These are phyloP conservation scores for Dryobates pubescens DNA, from an alignment of 2,797 vertebrate genomes.

Conservation along the genomic window DNA sequence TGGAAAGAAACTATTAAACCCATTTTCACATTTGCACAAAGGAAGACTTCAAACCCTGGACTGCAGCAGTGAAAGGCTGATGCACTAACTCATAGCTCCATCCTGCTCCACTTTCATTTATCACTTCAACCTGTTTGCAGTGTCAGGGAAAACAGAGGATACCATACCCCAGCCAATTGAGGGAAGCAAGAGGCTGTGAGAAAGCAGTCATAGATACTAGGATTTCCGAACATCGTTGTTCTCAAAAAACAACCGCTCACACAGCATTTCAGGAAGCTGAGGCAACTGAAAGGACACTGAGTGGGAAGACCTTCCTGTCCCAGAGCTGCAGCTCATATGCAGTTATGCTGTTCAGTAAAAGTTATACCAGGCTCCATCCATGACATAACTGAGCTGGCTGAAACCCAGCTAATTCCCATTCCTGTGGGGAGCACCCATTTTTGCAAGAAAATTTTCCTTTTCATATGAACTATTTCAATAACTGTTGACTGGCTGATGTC, in stretches of 20 bases:
- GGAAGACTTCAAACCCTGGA: slow-evolving; percentile 1
- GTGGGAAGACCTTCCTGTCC: background rate
- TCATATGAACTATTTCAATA: background rate
- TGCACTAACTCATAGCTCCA: background rate
- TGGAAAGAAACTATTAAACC: background rate
- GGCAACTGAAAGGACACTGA: rapidly evolving
- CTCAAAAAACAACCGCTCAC: background rate
- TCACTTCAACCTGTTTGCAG: slow-evolving; percentile 48
- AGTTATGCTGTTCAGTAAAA: background rate
- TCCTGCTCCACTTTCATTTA: background rate
- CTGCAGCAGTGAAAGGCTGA: slow-evolving; percentile 8
- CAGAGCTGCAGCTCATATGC: background rate
- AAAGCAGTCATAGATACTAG: background rate
- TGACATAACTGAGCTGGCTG: background rate
- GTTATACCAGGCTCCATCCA: background rate
- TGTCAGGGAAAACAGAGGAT: slow-evolving; percentile 38
- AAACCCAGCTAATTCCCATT: background rate
- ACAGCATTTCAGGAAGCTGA: background rate
- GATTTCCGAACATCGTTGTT: background rate
- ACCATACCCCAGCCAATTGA: background rate
- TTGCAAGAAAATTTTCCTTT: background rate
- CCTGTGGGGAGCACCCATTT: background rate
- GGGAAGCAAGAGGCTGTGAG: slow-evolving; percentile 4
- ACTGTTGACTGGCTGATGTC: background rate
- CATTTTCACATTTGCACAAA: slow-evolving; percentile 20